Conservation (phyloP, 2,113 vertebrate species). For the Nicator chloris region DNA sequence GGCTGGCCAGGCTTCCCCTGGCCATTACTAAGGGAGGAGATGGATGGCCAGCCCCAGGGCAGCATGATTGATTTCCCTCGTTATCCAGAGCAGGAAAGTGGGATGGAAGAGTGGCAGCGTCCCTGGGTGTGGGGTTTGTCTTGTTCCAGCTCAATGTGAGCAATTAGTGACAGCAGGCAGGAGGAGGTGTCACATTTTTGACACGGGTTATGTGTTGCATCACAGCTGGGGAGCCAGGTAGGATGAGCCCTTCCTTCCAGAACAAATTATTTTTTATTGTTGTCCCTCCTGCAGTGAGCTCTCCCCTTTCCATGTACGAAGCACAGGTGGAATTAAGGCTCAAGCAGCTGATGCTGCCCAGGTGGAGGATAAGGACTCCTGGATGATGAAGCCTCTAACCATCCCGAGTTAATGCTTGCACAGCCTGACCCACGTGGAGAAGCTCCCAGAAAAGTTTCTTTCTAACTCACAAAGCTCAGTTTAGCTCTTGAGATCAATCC, state of each 20-base stretch:
- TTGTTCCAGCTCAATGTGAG: rapidly evolving
- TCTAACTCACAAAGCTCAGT: background rate
- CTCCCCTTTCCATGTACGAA: background rate
- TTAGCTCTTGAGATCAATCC: background rate
- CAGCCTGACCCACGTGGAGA: background rate
- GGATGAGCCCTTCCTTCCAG: background rate
- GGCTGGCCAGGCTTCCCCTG: background rate
- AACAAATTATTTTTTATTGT: background rate
- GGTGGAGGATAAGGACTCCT: background rate
- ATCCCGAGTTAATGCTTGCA: background rate
- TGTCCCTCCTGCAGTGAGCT: background rate
- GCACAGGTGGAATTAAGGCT: background rate
- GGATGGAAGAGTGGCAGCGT: background rate
- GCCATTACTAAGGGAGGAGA: background rate
- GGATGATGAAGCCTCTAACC: background rate
- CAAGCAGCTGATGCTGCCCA: background rate
- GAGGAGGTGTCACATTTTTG: background rate
- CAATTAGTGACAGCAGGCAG: background rate
- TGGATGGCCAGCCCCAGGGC: background rate
- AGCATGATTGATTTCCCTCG: background rate
- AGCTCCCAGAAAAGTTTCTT: background rate
- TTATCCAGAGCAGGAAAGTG: background rate
- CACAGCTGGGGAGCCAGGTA: background rate
- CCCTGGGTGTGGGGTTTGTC: background rate
- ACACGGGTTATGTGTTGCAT: background rate